Conservation (phyloP, 2,888 invertebrate species). For the Brachyopa scutellaris region DNA sequence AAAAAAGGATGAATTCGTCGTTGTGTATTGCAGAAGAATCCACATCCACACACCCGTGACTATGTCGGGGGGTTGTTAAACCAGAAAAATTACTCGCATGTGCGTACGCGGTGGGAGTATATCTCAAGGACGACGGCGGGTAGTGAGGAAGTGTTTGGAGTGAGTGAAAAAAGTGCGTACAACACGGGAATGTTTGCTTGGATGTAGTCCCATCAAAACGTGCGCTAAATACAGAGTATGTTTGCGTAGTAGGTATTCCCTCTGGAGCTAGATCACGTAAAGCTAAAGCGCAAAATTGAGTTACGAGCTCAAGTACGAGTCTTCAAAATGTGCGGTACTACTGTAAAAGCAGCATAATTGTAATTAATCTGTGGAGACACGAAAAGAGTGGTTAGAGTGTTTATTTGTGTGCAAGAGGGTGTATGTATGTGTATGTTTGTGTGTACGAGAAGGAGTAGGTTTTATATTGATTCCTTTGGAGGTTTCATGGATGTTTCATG, state of each 20-base stretch:
- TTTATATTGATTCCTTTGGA: constrained; percentile 45
- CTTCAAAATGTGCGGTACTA: constrained; percentile 19
- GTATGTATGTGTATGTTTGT: neutral
- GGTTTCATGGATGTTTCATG: constrained; percentile 18
- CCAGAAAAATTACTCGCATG: constrained; percentile 50
- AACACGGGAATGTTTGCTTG: constrained; percentile 7
- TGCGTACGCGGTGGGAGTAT: constrained; percentile 12
- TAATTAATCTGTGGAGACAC: constrained; percentile 55
- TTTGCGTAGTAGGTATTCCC: constrained; percentile 26
- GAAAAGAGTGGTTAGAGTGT: constrained; percentile 3
- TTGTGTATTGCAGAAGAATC: neutral
- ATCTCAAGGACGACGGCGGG: no score
- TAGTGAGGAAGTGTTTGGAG: no score
- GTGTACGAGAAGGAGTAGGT: neutral
- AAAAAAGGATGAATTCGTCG: neutral
- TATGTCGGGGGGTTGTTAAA: constrained; percentile 28
- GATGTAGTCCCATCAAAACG: constrained; percentile 29
- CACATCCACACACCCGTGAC: neutral
- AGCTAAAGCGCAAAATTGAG: constrained; percentile 53
- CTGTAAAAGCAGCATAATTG: constrained; percentile 47
- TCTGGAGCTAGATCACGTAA: constrained; percentile 49
- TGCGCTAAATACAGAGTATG: constrained; percentile 34
- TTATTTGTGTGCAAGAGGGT: no score
- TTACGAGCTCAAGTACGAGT: constrained; percentile 38
- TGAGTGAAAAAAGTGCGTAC: constrained; percentile 13